Conservation (phyloP, 2,888 invertebrate genomes). For the Mimumesa dahlbomi region DNA sequence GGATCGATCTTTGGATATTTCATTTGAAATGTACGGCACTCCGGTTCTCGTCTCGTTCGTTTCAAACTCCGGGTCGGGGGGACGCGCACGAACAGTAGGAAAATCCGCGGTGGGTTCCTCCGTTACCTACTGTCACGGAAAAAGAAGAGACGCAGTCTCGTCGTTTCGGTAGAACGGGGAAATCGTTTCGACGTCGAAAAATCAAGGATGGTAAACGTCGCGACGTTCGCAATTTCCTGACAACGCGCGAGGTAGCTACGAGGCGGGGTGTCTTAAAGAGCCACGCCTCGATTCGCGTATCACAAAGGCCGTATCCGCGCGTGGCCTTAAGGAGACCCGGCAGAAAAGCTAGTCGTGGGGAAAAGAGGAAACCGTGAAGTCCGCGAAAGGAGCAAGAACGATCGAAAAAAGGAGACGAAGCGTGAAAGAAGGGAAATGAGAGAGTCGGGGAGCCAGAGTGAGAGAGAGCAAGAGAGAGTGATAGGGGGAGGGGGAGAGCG, state of each 20-base stretch:
- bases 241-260: constrained; percentile 6
- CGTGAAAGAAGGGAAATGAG: not conserved
- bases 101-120: too few species aligned
- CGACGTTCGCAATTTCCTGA: constrained; percentile 46
- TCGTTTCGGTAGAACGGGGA: constrained; percentile 5
- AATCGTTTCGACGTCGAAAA: constrained; percentile 35
- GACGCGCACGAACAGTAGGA: too few species aligned
- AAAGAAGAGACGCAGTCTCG: too few species aligned
- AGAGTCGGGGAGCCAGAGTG: not conserved
- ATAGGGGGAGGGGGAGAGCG: not conserved
- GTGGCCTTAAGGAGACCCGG: constrained; percentile 37
- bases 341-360: constrained; percentile 33
- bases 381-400: not conserved
- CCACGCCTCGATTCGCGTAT: constrained; percentile 57
- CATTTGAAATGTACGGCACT: too few species aligned
- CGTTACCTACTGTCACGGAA: too few species aligned
- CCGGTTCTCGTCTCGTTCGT: too few species aligned
- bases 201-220: constrained; percentile 38
- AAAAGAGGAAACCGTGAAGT: constrained; percentile 9
- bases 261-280: constrained; percentile 48
- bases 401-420: constrained; percentile 15
- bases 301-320: constrained; percentile 41
- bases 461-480: constrained; percentile 6
- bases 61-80: too few species aligned
- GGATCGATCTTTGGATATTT: too few species aligned